Percentiles rank a stretch among this genome's conserved stretches.
Conservation (phyloP, 2,113 vertebrate genomes). For the Colinus virginianus region DNA sequence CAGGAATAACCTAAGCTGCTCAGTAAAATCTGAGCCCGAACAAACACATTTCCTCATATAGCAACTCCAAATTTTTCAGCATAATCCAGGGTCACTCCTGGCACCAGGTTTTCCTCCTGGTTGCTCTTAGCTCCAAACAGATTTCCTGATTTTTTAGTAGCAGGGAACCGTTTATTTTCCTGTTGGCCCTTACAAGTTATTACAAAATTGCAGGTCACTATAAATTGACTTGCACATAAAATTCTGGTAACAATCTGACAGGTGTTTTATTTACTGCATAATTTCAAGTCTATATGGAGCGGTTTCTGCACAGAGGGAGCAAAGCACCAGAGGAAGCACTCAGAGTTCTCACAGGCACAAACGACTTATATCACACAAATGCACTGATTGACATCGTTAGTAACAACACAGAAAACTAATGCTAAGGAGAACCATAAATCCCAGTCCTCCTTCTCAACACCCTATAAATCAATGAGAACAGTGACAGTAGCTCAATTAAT, state of each 20-base stretch:
- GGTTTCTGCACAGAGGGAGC: slow-evolving; percentile 32
- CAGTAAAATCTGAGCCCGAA: neutral
- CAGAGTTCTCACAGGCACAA: neutral
- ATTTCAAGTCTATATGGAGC: slow-evolving; percentile 12
- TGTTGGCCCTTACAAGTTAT: neutral
- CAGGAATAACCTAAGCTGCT: neutral
- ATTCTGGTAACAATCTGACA: no score
- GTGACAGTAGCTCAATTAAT: neutral
- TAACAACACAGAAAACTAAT: slow-evolving; percentile 49
- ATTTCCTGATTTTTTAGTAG: neutral
- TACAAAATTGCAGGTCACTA: neutral
- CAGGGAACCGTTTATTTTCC: no score
- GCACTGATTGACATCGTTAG: slow-evolving; percentile 16
- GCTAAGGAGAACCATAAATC: slow-evolving; percentile 48
- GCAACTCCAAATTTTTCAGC: neutral
- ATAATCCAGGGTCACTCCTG: neutral
- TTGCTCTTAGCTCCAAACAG: neutral
- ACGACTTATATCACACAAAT: slow-evolving; percentile 33
- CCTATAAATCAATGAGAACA: neutral
- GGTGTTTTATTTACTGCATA: neutral
- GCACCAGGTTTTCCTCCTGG: neutral
- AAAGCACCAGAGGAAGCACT: slow-evolving; percentile 9
- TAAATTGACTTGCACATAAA: neutral
- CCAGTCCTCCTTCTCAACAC: slow-evolving; percentile 42
- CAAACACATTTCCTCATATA: slow-evolving; percentile 3